phyloP scores from a whole-genome alignment of 2,113 vertebrate species.

The Macrotus californicus region DNA sequence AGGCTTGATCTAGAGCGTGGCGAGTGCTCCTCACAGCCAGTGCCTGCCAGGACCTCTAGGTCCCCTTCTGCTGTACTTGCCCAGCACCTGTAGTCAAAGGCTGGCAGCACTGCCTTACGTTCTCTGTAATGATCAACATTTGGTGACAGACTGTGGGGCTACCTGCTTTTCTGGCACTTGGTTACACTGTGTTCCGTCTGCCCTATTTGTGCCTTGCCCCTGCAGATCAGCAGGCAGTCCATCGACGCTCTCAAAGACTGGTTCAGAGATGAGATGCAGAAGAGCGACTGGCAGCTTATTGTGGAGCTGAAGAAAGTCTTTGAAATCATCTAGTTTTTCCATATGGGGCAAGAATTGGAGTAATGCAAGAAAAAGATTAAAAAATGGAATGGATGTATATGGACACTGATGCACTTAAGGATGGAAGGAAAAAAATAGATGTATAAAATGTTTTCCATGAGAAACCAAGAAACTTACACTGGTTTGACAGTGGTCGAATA shows the following conservation, averaged over 20 bases:
- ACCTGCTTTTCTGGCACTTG: background rate
- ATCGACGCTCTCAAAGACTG: slow-evolving; percentile 99
- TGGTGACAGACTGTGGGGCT: background rate
- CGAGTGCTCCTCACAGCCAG: background rate
- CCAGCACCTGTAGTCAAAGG: background rate
- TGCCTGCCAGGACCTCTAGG: fast-evolving
- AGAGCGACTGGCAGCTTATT: slow-evolving; percentile 98
- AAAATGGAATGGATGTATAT: slow-evolving; percentile 57
- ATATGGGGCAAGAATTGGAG: slow-evolving; percentile 71
- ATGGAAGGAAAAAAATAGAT: slow-evolving; percentile 79
- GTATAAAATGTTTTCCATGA: slow-evolving; percentile 91
- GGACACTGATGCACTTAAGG: slow-evolving; percentile 76
- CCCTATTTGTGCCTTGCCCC: background rate
- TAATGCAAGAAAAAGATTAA: slow-evolving; percentile 56
- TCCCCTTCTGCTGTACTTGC: fast-evolving
- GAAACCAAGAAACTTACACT: slow-evolving; percentile 92
- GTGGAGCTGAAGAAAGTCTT: slow-evolving; percentile 99
- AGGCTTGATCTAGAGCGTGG: no score
- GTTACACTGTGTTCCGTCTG: background rate
- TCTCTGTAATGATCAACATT: background rate
- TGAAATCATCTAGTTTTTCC: slow-evolving; percentile 92
- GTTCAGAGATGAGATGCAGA: slow-evolving; percentile 99
- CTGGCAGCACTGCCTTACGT: background rate
- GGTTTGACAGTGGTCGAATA: slow-evolving; percentile 91
- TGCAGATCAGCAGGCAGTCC: slow-evolving; percentile 95